phyloP scores from a whole-genome alignment of 2,888 invertebrate species.

The Scelioninae gen. 2 region DNA sequence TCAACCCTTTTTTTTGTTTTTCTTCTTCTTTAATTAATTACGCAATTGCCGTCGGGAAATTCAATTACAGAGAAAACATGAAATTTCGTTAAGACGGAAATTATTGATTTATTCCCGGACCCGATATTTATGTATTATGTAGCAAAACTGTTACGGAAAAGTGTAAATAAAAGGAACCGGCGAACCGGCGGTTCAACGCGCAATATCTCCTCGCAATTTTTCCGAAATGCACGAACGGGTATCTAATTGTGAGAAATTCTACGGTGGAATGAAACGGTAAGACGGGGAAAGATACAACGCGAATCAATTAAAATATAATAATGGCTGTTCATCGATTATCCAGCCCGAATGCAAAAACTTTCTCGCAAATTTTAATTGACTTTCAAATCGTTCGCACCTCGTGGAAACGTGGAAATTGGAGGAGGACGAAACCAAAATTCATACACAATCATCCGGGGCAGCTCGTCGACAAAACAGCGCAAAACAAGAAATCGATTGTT shows the following conservation, averaged over 20 bases:
- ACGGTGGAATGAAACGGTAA: too few relatives aligned
- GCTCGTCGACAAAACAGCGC: conserved; percentile 13
- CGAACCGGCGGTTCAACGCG: too few relatives aligned
- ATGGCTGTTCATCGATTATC: conserved; percentile 22
- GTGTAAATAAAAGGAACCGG: conserved; percentile 12
- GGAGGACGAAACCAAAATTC: conserved; percentile 34
- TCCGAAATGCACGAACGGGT: too few relatives aligned
- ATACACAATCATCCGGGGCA: conserved; percentile 26
- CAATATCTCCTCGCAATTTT: neutral
- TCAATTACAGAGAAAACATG: conserved; percentile 38
- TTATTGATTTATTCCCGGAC: conserved; percentile 33
- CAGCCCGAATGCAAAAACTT: conserved; percentile 17
- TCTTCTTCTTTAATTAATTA: conserved; percentile 32
- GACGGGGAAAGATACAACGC: neutral
- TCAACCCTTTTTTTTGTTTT: too few relatives aligned
- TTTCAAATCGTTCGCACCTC: conserved; percentile 6
- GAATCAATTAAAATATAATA: conserved; percentile 22
- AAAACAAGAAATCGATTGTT: conserved; percentile 50
- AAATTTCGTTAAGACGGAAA: conserved; percentile 43
- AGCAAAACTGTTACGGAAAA: conserved; percentile 24
- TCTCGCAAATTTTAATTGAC: conserved; percentile 36
- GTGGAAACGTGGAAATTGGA: neutral
- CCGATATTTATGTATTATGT: conserved; percentile 1
- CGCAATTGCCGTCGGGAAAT: conserved; percentile 29
- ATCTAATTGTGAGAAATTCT: too few relatives aligned